Base-by-base conservation (phyloP, 2,113 vertebrate genomes). In the Ciconia boyciana region DNA sequence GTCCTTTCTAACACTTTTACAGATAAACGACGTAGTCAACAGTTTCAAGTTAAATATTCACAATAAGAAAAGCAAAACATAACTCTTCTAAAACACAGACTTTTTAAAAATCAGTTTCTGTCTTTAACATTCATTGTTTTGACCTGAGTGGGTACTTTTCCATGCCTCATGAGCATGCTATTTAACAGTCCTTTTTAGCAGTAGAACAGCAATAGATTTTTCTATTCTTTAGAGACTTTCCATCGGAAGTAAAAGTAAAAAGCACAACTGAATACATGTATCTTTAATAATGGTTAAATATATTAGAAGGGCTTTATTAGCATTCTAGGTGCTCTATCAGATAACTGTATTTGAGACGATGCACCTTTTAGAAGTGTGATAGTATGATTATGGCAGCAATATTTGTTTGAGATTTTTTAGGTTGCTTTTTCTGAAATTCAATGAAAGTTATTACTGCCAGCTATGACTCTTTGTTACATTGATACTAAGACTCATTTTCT, bases 101-200 rank as follows among this genome's bases (percentile, higher is more conserved):
- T 88, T 93, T 89, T 77, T 22, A 17, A 66, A 64, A 49, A 78
- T 51, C 51, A 39, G 26, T 90, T 94, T 96, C 64, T 90, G 21
- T 89, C 34, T 60, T 39, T 44, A 34, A n/a, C 29, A 16, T 68
- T 94, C 36, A 80, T 86, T 95, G 18, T 88, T 97, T 87, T 95
- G 41, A 72, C 25, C 55, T 43, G 13, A 83, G 28, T 39, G 22
- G 8, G 5, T 49, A 65, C 29, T 96, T 94, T 88, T 87, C 75
- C 76, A 70, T 90, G 32, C 17, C 22, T 86, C 16, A 66, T 55
- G 9, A 88, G 31, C 69, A 14, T 66, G 21, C 29, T 74, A 3
- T 52, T 77, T 44, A 88, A 61, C 16, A 31, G 18, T 29, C 54
- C 11, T 28, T 87, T 84, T 76, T 78, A 89, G 18, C 20, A 72